phyloP scores from a whole-genome alignment of 53 echinoderm and acorn worm species.

The Mesocentrotus franciscanus region DNA sequence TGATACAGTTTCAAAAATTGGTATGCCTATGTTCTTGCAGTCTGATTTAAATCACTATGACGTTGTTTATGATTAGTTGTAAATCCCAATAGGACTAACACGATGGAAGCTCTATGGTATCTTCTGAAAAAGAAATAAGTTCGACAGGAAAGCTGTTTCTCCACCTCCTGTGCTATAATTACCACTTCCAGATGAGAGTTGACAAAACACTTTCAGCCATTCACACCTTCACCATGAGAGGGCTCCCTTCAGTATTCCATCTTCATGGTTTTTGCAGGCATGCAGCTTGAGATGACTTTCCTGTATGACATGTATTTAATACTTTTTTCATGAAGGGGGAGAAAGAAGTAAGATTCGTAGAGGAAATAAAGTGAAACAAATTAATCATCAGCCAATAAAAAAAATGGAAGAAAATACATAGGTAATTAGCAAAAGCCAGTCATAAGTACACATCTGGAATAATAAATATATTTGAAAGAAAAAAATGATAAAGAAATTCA shows the following conservation, averaged over 20 bases:
- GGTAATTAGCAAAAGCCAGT: not conserved
- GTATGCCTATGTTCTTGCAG: not conserved
- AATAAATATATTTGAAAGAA: not conserved
- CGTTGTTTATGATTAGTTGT: not conserved
- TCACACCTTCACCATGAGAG: not conserved
- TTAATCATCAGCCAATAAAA: not conserved
- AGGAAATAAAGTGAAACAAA: not conserved
- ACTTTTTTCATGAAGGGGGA: not conserved
- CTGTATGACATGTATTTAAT: not conserved
- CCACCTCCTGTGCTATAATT: constrained; percentile 20
- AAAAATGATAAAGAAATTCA: not conserved
- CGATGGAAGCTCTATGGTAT: not conserved
- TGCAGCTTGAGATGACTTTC: not conserved
- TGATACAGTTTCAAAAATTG: too few species aligned
- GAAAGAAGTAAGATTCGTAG: not conserved
- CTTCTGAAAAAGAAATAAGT: not conserved
- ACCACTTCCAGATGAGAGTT: constrained; percentile 28
- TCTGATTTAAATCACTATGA: not conserved
- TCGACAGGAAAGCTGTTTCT: not conserved
- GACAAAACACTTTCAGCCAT: not conserved
- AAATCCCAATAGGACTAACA: not conserved
- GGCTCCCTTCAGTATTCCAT: not conserved
- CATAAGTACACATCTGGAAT: not conserved
- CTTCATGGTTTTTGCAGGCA: not conserved
- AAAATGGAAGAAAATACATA: not conserved